Evolutionary conservation across 30 jellyfish, hydroid and myxozoan species (phyloP).

Genomic region (Aurelia coerulea): DNA sequence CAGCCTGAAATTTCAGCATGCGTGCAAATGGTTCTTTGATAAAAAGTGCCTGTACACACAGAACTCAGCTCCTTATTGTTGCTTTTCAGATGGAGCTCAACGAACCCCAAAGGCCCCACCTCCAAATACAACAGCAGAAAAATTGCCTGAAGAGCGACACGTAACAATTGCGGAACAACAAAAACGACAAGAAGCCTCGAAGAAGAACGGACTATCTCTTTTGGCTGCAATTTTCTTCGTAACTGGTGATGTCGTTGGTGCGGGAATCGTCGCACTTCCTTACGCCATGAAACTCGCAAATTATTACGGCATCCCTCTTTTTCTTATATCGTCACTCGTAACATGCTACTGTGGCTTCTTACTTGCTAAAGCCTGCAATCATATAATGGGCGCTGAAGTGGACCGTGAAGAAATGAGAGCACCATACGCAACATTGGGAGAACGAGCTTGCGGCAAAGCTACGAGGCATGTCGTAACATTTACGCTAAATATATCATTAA

Average conservation of each 20-base stretch:
- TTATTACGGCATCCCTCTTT: slow-evolving; percentile 88
- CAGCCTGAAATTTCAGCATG: too few species aligned
- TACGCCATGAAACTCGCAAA: slow-evolving; percentile 94
- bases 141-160: slow-evolving; percentile 9
- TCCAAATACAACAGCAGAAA: background rate
- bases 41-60: too few species aligned
- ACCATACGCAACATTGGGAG: slow-evolving; percentile 96
- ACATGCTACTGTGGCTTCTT: slow-evolving; percentile 92
- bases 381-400: slow-evolving; percentile 64
- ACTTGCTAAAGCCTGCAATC: slow-evolving; percentile 87
- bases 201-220: slow-evolving; percentile 70
- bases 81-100: slow-evolving; percentile 50
- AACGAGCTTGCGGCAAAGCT: slow-evolving; percentile 85
- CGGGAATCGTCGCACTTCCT: slow-evolving; percentile 97
- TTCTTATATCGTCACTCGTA: slow-evolving; percentile 73
- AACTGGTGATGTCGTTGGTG: slow-evolving; percentile 98
- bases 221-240: slow-evolving; percentile 89
- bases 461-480: slow-evolving; percentile 85
- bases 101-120: slow-evolving; percentile 53
- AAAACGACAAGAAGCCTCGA: slow-evolving; percentile 26
- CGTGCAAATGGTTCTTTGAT: too few species aligned
- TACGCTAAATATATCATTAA: slow-evolving; percentile 69
- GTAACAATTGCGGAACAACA: slow-evolving; percentile 16
- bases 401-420: slow-evolving; percentile 94
- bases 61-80: too few species aligned